Percentiles rank a stretch among this genome's conserved stretches.
Conservation (phyloP, 2,113 vertebrate species). For the Xiphophorus maculatus region DNA sequence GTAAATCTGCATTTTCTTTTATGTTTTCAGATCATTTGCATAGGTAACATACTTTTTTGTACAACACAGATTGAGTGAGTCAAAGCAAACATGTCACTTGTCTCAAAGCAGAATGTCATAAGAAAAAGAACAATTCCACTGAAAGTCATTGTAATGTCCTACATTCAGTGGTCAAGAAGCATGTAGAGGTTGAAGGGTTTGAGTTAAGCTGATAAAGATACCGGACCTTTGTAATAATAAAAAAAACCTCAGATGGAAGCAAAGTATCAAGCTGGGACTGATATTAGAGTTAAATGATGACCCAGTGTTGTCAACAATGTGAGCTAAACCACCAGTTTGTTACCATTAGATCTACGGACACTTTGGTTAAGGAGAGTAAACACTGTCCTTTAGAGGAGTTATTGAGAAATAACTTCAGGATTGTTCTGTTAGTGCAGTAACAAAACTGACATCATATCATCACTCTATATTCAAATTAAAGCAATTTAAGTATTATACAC, state of each 20-base stretch:
- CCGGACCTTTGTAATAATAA: conserved; percentile 1
- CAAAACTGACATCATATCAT: no score
- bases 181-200: conserved; percentile 19
- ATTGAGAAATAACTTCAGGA: no score
- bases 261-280: no score
- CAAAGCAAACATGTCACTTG: conserved; percentile 42
- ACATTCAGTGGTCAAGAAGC: conserved; percentile 8
- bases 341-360: no score
- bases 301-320: no score
- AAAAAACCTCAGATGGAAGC: neutral
- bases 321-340: no score
- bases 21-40: conserved; percentile 22
- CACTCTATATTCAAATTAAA: no score
- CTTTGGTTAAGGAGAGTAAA: no score
- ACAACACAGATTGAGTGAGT: conserved; percentile 7
- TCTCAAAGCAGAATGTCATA: conserved; percentile 25
- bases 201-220: conserved; percentile 23
- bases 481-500: no score
- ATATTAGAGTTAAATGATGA: no score
- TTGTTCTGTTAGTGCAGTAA: no score
- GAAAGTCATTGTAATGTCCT: conserved; percentile 9
- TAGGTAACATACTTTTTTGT: conserved; percentile 27
- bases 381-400: no score
- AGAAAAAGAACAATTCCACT: conserved; percentile 15
- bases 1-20: conserved; percentile 29